Evolutionary conservation across 2,888 invertebrate species (phyloP).

Genomic region (Dexiosoma caninum): DNA sequence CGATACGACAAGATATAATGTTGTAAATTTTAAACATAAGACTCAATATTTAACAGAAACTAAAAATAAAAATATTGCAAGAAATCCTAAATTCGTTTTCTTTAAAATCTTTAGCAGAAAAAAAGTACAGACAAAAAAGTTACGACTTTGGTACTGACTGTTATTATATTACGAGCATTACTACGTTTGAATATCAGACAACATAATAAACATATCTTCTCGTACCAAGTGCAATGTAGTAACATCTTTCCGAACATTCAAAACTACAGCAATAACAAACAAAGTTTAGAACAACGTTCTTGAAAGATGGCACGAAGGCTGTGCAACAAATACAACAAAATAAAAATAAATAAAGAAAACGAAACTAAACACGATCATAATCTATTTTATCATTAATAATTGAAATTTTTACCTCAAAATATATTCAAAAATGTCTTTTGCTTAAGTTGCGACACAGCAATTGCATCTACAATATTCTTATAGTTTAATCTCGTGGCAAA

Average conservation of each 20-base stretch:
- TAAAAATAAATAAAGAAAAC: constrained; percentile 56
- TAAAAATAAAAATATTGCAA: constrained; percentile 17
- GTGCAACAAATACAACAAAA: background rate
- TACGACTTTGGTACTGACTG: constrained; percentile 43
- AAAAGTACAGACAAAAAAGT: constrained; percentile 20
- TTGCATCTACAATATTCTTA: constrained; percentile 52
- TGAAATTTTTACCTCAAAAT: constrained; percentile 68
- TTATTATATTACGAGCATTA: constrained; percentile 29
- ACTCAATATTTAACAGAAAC: constrained; percentile 61
- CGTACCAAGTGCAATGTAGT: constrained; percentile 62
- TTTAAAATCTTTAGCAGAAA: constrained; percentile 29
- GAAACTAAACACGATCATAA: constrained; percentile 67
- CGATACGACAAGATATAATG: constrained; percentile 64
- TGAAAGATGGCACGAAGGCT: constrained; percentile 48
- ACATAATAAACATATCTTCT: constrained; percentile 64
- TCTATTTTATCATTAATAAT: constrained; percentile 69
- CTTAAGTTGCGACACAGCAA: constrained; percentile 63
- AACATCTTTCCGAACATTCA: constrained; percentile 52
- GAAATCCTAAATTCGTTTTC: constrained; percentile 49
- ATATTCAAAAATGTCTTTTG: constrained; percentile 67
- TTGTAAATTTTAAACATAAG: constrained; percentile 64
- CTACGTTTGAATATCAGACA: constrained; percentile 62
- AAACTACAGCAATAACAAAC: constrained; percentile 53
- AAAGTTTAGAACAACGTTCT: constrained; percentile 52
- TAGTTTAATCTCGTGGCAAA: constrained; percentile 26